Evolutionary conservation across 2,113 vertebrate species (phyloP).

Genomic region (Alexandromys fortis): DNA sequence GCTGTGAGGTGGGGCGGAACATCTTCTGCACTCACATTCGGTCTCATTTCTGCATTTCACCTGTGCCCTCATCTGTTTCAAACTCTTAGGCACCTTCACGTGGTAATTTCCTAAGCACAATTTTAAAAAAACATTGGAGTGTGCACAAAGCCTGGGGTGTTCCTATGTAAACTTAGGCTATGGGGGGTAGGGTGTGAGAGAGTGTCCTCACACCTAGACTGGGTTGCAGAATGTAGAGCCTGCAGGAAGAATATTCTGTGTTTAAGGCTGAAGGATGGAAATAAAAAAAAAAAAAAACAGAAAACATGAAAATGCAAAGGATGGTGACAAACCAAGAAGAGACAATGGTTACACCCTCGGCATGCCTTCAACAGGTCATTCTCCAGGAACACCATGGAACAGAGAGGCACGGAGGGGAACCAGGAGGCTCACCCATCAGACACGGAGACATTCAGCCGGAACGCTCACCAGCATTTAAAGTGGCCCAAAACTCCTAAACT

Average conservation of each 20-base stretch:
- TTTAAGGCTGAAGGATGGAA: conserved; percentile 85
- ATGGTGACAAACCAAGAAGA: conserved; percentile 42
- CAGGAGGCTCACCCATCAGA: conserved; percentile 72
- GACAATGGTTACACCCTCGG: background rate
- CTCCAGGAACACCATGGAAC: conserved; percentile 21
- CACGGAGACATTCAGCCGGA: conserved; percentile 77
- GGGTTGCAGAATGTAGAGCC: conserved; percentile 67
- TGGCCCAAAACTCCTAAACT: conserved; percentile 83
- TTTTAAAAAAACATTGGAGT: background rate
- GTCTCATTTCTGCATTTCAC: background rate
- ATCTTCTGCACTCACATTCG: background rate
- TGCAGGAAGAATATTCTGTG: conserved; percentile 73
- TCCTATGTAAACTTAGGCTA: background rate
- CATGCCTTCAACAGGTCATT: rapidly evolving
- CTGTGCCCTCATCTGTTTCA: background rate
- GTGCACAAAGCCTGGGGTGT: background rate
- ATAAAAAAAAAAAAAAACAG: conserved; percentile 61
- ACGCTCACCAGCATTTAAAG: conserved; percentile 78
- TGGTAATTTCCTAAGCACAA: background rate
- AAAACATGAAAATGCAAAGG: conserved; percentile 67
- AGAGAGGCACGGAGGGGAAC: conserved; percentile 56
- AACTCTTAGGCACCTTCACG: background rate
- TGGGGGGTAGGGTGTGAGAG: background rate
- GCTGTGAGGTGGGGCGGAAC: conserved; percentile 27
- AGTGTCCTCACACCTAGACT: background rate